These are phyloP conservation scores for Ellobium chinense DNA, from an alignment of 2,888 invertebrate species.

Conservation along the genomic window DNA sequence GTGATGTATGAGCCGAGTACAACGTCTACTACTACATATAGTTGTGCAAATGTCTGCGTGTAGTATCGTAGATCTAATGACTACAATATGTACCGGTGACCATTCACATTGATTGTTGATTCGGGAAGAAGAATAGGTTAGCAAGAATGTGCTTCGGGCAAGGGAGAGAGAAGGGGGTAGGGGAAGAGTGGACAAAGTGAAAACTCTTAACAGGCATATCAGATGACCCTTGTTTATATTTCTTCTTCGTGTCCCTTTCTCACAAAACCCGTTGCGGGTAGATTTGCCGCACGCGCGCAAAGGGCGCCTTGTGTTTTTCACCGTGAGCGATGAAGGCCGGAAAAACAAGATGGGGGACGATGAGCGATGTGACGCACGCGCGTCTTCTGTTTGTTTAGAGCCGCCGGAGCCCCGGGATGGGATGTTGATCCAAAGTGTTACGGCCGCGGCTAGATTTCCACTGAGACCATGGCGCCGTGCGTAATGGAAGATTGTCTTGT, in stretches of 20 bases:
- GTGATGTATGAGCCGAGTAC: too few species aligned
- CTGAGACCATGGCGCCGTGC: slow-evolving; percentile 34
- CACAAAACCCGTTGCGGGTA: neutral
- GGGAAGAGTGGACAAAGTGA: too few species aligned
- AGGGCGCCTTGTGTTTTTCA: neutral
- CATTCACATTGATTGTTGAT: too few species aligned
- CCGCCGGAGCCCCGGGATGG: neutral
- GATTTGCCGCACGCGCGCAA: neutral
- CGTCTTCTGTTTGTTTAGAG: slow-evolving; percentile 30
- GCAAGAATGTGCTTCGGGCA: too few species aligned
- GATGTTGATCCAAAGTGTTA: slow-evolving; percentile 46
- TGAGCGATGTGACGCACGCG: slow-evolving; percentile 34
- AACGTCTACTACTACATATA: too few species aligned
- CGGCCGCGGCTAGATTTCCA: slow-evolving; percentile 42
- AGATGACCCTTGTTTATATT: neutral
- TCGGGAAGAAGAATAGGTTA: too few species aligned
- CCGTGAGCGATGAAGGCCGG: slow-evolving; percentile 7
- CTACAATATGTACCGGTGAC: too few species aligned
- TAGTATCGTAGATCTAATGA: too few species aligned
- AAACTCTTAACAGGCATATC: too few species aligned
- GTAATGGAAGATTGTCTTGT: slow-evolving; percentile 42
- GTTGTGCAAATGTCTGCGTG: too few species aligned
- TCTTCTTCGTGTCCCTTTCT: slow-evolving; percentile 2
- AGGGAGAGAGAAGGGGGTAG: too few species aligned
- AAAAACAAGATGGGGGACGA: slow-evolving; percentile 10